A percentile compares a stretch with the other conserved stretches of the same genome.
These are phyloP conservation scores for Scolopax mira DNA, from an alignment of 2,113 vertebrate species.

Conservation along the genomic window DNA sequence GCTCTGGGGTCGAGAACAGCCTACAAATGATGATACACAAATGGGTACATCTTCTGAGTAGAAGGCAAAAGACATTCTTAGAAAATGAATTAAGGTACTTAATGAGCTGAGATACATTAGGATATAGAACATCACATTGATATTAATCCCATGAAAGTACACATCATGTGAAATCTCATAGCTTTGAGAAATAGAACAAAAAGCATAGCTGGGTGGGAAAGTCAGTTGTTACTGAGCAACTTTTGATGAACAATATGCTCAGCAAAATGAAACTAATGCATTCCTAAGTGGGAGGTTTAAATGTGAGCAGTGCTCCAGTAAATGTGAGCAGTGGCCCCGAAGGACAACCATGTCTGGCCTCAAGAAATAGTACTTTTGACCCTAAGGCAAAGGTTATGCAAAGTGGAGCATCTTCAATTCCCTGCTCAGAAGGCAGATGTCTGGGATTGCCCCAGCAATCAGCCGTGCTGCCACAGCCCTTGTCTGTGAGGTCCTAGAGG, in stretches of 20 bases:
- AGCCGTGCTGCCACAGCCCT: not conserved
- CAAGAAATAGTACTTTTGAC: not conserved
- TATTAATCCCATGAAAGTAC: constrained; percentile 21
- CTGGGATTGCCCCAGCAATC: not conserved
- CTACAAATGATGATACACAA: not conserved
- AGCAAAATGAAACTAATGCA: not conserved
- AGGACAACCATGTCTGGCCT: not conserved
- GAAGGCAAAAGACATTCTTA: not conserved
- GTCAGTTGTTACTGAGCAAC: not conserved
- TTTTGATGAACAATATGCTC: not conserved
- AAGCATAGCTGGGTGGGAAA: not conserved
- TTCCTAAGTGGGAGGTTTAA: not conserved
- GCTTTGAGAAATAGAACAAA: not conserved
- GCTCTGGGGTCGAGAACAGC: not conserved
- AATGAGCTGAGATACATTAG: constrained; percentile 14
- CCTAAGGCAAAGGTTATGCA: not conserved
- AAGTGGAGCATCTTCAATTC: not conserved
- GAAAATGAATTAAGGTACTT: not conserved
- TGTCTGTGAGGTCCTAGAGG: not conserved
- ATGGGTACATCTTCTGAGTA: not conserved
- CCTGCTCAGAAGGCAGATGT: not conserved
- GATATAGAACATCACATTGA: not conserved
- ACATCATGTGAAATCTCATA: not conserved
- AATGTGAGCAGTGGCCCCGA: not conserved
- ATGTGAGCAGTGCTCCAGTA: not conserved